Percentiles rank a stretch among this genome's conserved stretches.
phyloP scores from a whole-genome alignment of 2,888 invertebrate species.

The Tupiocoris notatus region DNA sequence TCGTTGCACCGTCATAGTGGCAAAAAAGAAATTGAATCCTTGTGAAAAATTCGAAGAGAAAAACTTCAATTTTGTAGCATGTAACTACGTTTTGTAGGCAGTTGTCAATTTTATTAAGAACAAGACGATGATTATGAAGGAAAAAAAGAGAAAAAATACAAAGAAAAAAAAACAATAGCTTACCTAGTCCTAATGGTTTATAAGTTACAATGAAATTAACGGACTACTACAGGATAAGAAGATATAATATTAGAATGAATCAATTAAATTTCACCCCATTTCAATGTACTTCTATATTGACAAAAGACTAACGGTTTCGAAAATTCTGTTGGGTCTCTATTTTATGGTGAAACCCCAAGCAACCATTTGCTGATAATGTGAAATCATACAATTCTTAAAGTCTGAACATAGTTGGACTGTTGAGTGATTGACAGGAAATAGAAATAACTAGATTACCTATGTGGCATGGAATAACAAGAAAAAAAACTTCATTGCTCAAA shows the following conservation, averaged over 20 bases:
- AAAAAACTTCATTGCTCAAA: conserved; percentile 23
- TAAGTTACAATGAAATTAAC: background rate
- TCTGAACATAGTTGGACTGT: conserved; percentile 9
- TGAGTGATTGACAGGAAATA: background rate
- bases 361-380: background rate
- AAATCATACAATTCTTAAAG: background rate
- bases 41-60: conserved; percentile 23
- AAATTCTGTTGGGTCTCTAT: background rate
- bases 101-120: conserved; percentile 35
- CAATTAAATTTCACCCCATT: background rate
- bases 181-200: too few species aligned
- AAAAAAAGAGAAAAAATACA: background rate
- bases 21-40: conserved; percentile 5
- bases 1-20: conserved; percentile 36
- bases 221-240: background rate
- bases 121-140: background rate
- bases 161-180: background rate
- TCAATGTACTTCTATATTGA: background rate
- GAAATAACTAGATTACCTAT: conserved; percentile 5
- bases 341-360: background rate
- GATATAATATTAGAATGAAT: background rate
- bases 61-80: background rate
- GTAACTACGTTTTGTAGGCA: background rate
- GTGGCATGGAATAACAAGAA: conserved; percentile 11
- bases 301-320: background rate